Percentiles rank a stretch among this genome's conserved stretches.
Evolutionary conservation across 2,888 invertebrate species (phyloP).

Genomic region (Philhelius pedissequus): DNA sequence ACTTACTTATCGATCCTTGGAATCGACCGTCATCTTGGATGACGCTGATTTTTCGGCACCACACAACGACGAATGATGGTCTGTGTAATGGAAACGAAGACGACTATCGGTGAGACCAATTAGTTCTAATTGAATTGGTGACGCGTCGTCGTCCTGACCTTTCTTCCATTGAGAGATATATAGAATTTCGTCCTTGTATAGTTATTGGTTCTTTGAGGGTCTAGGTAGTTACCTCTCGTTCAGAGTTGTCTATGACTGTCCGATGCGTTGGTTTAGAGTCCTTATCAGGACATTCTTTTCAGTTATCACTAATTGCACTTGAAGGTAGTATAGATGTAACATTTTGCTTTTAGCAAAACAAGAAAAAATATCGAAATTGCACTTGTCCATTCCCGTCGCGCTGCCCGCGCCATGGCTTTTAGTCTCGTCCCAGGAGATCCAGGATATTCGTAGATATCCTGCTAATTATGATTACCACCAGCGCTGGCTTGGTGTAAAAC

Average conservation of each 20-base stretch:
- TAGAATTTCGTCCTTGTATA: constrained; percentile 11
- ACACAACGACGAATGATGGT: background rate
- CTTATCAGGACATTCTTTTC: constrained; percentile 40
- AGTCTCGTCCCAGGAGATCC: constrained; percentile 60
- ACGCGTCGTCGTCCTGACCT: constrained; percentile 14
- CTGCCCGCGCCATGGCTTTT: constrained; percentile 62
- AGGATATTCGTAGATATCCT: constrained; percentile 45
- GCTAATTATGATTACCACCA: constrained; percentile 25
- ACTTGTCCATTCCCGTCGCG: constrained; percentile 66
- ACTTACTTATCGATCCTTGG: constrained; percentile 33
- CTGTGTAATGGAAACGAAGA: background rate
- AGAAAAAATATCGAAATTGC: constrained; percentile 38
- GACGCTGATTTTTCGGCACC: constrained; percentile 23
- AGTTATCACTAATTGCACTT: constrained; percentile 64
- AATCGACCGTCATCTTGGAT: constrained; percentile 35
- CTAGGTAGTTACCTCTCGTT: background rate
- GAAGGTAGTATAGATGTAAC: constrained; percentile 8
- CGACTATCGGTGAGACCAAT: constrained; percentile 3
- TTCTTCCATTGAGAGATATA: constrained; percentile 10
- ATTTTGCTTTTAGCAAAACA: constrained; percentile 51
- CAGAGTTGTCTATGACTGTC: background rate
- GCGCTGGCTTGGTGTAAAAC: constrained; percentile 15
- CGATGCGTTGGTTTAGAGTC: constrained; percentile 36
- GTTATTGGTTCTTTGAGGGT: background rate
- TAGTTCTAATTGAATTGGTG: constrained; percentile 30